phyloP scores from a whole-genome alignment of 2,113 vertebrate species.

The Myrmecobius fasciatus region DNA sequence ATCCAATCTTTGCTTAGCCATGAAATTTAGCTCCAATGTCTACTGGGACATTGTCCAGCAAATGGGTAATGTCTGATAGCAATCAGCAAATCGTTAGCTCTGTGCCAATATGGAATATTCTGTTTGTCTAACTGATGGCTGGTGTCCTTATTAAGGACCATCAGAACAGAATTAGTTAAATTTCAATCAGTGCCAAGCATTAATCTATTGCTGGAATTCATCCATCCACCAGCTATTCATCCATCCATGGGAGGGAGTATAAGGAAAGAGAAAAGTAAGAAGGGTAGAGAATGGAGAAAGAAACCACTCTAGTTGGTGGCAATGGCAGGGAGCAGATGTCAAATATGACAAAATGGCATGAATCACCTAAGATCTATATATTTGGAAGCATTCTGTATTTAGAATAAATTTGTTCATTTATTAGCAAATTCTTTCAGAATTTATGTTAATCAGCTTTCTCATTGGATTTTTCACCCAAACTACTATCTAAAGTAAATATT shows the following conservation, averaged over 20 bases:
- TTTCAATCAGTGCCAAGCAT: not conserved
- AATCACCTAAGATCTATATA: conserved; percentile 26
- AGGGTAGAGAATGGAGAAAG: not conserved
- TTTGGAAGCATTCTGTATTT: not conserved
- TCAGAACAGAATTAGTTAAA: not conserved
- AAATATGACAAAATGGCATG: conserved; percentile 9
- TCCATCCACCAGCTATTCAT: not conserved
- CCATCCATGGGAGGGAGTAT: not conserved
- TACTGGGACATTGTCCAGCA: not conserved
- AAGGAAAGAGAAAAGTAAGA: not conserved
- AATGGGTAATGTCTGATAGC: not conserved
- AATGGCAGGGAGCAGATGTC: not conserved
- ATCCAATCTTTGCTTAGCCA: not conserved
- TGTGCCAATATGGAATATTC: not conserved
- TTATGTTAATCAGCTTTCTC: conserved; percentile 12
- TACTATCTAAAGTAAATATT: conserved; percentile 8
- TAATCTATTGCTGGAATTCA: not conserved
- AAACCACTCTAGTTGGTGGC: not conserved
- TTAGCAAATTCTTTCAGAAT: not conserved
- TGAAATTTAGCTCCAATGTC: not conserved
- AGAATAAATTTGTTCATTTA: conserved; percentile 12
- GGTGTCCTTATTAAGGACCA: not conserved
- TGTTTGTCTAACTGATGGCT: not conserved
- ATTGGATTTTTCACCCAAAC: not conserved
- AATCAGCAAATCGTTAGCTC: not conserved